These are phyloP conservation scores for Anguilla japonica DNA, from an alignment of 2,113 vertebrate species.

Conservation along the genomic window DNA sequence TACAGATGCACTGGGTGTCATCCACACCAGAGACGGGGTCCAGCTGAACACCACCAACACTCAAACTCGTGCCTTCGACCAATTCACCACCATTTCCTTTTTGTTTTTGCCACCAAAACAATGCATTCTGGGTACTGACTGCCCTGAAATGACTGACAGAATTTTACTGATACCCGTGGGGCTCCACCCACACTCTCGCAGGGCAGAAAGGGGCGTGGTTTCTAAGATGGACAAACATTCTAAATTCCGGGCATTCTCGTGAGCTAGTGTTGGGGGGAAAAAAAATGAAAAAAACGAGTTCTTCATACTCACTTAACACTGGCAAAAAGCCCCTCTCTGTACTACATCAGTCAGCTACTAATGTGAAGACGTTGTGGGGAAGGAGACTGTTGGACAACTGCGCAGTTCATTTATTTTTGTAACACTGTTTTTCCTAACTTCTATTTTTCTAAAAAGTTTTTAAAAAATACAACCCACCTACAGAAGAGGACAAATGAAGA, in stretches of 20 bases:
- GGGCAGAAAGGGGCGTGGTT: slow-evolving; percentile 31
- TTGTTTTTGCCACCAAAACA: slow-evolving; percentile 36
- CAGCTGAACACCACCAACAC: slow-evolving; percentile 29
- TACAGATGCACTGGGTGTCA: slow-evolving; percentile 20
- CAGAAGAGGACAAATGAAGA: neutral
- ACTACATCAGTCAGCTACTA: slow-evolving; percentile 60
- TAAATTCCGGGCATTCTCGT: slow-evolving; percentile 15
- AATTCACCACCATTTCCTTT: slow-evolving; percentile 6
- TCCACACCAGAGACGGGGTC: slow-evolving; percentile 17
- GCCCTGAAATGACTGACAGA: slow-evolving; percentile 2
- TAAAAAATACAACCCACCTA: slow-evolving; percentile 12
- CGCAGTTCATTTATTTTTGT: slow-evolving; percentile 68
- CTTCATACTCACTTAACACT: slow-evolving; percentile 49
- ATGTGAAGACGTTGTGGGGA: slow-evolving; percentile 57
- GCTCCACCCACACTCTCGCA: neutral
- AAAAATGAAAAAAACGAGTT: slow-evolving; percentile 37
- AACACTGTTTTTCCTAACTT: slow-evolving; percentile 63
- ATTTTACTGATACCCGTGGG: neutral
- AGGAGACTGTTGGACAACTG: slow-evolving; percentile 51
- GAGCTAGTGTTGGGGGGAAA: slow-evolving; percentile 6
- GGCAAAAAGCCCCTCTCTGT: slow-evolving; percentile 58
- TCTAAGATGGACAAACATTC: slow-evolving; percentile 23
- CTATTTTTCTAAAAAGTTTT: slow-evolving; percentile 69
- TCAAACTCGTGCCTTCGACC: slow-evolving; percentile 68
- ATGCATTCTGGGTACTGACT: neutral